phyloP scores from a whole-genome alignment of 2,888 invertebrate species.

The Erebia epiphron region DNA sequence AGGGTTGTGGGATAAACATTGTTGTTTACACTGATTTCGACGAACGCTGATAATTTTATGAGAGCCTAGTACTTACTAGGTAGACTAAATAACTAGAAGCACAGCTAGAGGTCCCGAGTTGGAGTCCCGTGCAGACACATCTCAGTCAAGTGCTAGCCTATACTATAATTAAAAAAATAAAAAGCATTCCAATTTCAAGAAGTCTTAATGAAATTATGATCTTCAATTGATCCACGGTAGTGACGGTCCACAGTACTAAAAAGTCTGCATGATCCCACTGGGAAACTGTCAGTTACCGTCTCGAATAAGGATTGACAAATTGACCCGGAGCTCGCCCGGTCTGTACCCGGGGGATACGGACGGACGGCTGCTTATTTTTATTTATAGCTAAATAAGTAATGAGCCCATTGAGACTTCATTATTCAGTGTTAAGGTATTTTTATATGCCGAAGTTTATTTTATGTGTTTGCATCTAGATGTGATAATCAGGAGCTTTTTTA shows the following conservation, averaged over 20 bases:
- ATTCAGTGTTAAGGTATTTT: conserved; percentile 20
- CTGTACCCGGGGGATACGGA: conserved; percentile 30
- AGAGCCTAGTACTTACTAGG: not conserved
- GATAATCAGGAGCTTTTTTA: no score
- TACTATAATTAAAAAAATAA: no score
- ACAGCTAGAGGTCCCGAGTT: no score
- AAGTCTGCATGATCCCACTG: conserved; percentile 12
- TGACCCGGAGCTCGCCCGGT: conserved; percentile 36
- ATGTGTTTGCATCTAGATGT: not conserved
- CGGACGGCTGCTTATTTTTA: conserved; percentile 32
- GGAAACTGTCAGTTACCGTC: conserved; percentile 33
- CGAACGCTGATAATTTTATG: not conserved
- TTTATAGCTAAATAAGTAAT: conserved; percentile 39
- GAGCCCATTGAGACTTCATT: conserved; percentile 30
- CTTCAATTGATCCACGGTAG: not conserved
- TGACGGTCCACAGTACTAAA: conserved; percentile 1
- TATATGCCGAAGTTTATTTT: not conserved
- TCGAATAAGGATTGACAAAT: conserved; percentile 42
- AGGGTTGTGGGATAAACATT: conserved; percentile 7
- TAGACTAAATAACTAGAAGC: not conserved
- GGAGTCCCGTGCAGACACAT: no score
- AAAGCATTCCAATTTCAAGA: no score
- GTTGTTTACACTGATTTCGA: conserved; percentile 11
- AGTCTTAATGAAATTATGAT: conserved; percentile 1
- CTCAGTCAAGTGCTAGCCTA: not conserved